These are phyloP conservation scores for Sylvietta virens DNA, from an alignment of 2,113 vertebrate genomes.

Conservation along the genomic window DNA sequence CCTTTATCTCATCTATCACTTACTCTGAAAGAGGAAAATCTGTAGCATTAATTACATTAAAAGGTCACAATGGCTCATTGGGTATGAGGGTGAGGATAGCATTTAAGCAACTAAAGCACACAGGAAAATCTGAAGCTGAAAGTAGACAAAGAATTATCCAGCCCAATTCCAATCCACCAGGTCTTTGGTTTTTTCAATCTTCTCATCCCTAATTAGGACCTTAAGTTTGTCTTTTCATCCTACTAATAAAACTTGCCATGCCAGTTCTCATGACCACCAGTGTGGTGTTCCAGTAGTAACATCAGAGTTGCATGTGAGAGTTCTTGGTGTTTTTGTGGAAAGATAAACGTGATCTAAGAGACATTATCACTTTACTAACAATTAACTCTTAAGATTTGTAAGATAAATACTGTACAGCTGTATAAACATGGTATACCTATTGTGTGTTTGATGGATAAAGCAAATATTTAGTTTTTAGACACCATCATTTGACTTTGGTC, in stretches of 20 bases:
- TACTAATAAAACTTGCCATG: conserved; percentile 18
- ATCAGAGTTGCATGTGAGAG: conserved; percentile 36
- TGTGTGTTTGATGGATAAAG: neutral
- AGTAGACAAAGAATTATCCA: neutral
- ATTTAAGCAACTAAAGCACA: neutral
- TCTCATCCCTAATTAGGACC: conserved; percentile 61
- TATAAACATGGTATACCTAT: neutral
- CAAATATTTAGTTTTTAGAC: neutral
- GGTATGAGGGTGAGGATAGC: neutral
- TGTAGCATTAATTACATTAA: neutral
- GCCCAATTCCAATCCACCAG: neutral
- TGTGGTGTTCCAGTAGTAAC: neutral
- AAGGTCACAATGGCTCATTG: neutral
- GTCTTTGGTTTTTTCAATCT: conserved; percentile 60
- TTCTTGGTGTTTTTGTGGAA: neutral
- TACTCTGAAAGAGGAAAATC: neutral
- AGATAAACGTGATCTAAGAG: neutral
- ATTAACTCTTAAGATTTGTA: neutral
- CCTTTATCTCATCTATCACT: neutral
- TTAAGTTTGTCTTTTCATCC: neutral
- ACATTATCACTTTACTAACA: neutral
- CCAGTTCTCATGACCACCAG: neutral
- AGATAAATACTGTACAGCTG: neutral
- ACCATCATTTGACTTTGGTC: neutral
- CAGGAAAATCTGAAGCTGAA: neutral